Evolutionary conservation across 1,140 invertebrate species (phyloP).

Genomic region (Drosophila prosaltans): DNA sequence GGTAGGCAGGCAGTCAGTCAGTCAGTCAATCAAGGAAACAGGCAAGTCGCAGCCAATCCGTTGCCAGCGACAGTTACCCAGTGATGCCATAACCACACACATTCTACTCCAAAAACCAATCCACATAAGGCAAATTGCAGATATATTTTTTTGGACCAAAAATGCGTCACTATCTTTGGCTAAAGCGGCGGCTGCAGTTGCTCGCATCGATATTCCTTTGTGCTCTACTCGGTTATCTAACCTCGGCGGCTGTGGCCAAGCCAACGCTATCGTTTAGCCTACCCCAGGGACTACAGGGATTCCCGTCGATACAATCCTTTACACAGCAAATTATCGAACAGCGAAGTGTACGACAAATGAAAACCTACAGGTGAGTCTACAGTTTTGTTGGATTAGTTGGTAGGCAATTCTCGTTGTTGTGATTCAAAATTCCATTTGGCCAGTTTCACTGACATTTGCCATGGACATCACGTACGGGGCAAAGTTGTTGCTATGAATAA

Average conservation of each 20-base stretch:
- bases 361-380: slow-evolving; percentile 79
- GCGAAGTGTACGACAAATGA: slow-evolving; percentile 79
- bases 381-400: slow-evolving; percentile 30
- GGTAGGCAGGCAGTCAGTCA: not conserved
- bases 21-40: not conserved
- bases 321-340: slow-evolving; percentile 82
- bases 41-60: slow-evolving; percentile 13
- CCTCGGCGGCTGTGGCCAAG: slow-evolving; percentile 69
- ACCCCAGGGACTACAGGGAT: slow-evolving; percentile 73
- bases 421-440: not conserved
- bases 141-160: not conserved
- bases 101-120: not conserved
- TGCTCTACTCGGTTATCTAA: slow-evolving; percentile 67
- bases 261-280: slow-evolving; percentile 76
- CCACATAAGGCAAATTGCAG: not conserved
- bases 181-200: slow-evolving; percentile 61
- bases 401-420: slow-evolving; percentile 13
- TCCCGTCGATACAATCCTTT: slow-evolving; percentile 77
- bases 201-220: slow-evolving; percentile 63
- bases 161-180: slow-evolving; percentile 54
- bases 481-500: slow-evolving; percentile 7
- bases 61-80: slow-evolving; percentile 32
- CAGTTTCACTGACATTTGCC: slow-evolving; percentile 62
- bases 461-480: slow-evolving; percentile 61
- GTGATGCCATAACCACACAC: slow-evolving; percentile 13